Base-by-base conservation (phyloP, 2,888 invertebrate species). In the Pseudococcus jackbeardsleyi region DNA sequence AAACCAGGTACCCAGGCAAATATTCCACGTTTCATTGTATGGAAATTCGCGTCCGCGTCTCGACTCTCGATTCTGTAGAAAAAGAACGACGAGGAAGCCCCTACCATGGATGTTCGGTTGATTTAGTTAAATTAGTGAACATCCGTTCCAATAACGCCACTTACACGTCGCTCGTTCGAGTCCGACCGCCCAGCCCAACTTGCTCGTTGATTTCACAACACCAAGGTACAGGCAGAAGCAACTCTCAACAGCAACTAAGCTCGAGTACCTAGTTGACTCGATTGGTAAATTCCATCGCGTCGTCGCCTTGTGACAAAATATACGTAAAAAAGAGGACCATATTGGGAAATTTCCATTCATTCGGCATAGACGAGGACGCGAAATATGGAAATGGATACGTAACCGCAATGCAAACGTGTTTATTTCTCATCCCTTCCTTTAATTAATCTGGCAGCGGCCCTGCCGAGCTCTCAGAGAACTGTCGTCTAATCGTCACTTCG, bases 81-180 rank as follows among this genome's bases (percentile, higher is more conserved):
- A 22, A 64, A 12, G 4, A 9, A 64, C 22, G 64, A 64, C 22
- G 64, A 64, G 64, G 64, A 64, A 64, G 64, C 64, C 64, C 64
- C 64, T 64, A 72, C 33, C 26, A 72, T 82, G 46, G 79, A 82
- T 82, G 19, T 82, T 42, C n/a, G 79, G 46, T 46, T 82, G 79
- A 82, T 82, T 82, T 46, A 46, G 33, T 12, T 82, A 82, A 82
- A 82, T 82, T 82, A 46, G 79, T 82, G 42, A 46, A 82, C 79
- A 82, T 82, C 79, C 79, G 79, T 82, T 82, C 46, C 46, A 82
- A 82, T 33, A 72, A 72, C 72, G 33, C 33, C 72, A 33, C 72
- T 64, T 64, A 64, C 64, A 64, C 64, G 64, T 64, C 22, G 64
- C 54, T 64, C 64, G 64, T 64, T 8, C 64, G 64, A 42, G 9